Evolutionary conservation across 2,888 invertebrate species (phyloP).

Genomic region (Exephanes ischioxanthus): DNA sequence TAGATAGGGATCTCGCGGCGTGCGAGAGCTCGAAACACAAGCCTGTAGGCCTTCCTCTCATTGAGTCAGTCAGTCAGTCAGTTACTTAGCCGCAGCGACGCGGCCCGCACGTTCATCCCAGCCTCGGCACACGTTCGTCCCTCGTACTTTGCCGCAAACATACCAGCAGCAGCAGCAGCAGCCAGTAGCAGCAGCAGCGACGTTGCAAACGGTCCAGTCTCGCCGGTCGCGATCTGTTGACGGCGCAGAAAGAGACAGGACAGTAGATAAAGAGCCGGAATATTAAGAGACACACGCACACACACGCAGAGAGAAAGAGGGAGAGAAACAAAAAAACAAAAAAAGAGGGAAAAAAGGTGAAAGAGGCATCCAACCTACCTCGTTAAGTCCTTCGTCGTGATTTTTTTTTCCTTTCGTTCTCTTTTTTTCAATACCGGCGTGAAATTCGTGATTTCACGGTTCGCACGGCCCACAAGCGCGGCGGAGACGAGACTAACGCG

Average conservation of each 20-base stretch:
- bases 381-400: slow-evolving; percentile 4
- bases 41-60: slow-evolving; percentile 77
- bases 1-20: slow-evolving; percentile 80
- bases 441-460: slow-evolving; percentile 76
- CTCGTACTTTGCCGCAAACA: slow-evolving; percentile 32
- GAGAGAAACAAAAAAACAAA: neutral
- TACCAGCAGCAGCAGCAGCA: slow-evolving; percentile 10
- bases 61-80: slow-evolving; percentile 83
- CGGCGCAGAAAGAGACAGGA: slow-evolving; percentile 26
- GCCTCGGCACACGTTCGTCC: slow-evolving; percentile 20
- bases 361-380: slow-evolving; percentile 2
- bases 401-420: neutral
- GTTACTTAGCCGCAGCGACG: slow-evolving; percentile 81
- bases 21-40: slow-evolving; percentile 73
- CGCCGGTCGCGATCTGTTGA: slow-evolving; percentile 54
- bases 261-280: neutral
- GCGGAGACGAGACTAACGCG: neutral
- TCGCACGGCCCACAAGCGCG: slow-evolving; percentile 61
- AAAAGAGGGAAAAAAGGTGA: slow-evolving; percentile 5
- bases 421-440: slow-evolving; percentile 64
- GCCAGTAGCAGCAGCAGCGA: slow-evolving; percentile 19
- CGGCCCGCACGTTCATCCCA: slow-evolving; percentile 73
- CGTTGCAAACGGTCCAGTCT: slow-evolving; percentile 46
- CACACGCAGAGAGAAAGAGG: neutral
- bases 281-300: slow-evolving; percentile 25